Evolutionary conservation across 2,113 vertebrate genomes (phyloP).

Genomic region (Melanocharis versteri): DNA sequence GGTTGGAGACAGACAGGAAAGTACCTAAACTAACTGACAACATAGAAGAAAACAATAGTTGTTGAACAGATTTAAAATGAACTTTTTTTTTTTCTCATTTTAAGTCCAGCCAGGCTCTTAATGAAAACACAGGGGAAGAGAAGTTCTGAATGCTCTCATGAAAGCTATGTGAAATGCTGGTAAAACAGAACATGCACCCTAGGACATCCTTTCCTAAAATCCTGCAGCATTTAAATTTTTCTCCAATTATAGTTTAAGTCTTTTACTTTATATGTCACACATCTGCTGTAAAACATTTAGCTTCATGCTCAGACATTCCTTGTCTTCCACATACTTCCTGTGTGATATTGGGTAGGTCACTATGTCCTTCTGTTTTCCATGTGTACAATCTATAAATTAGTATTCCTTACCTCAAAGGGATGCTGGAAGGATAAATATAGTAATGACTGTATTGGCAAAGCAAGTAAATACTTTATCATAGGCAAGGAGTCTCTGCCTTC

Average conservation of each 20-base stretch:
- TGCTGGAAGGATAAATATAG: conserved; percentile 32
- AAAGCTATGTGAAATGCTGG: neutral
- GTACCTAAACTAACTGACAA: neutral
- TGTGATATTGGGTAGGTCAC: neutral
- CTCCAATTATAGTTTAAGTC: neutral
- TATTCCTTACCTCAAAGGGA: conserved; percentile 29
- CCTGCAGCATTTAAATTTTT: neutral
- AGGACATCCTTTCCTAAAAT: neutral
- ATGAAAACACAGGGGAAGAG: neutral
- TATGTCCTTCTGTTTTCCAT: conserved; percentile 10
- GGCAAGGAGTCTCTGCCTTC: neutral
- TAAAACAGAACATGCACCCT: neutral
- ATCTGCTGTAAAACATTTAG: conserved; percentile 24
- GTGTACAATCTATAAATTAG: neutral
- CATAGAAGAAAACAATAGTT: neutral
- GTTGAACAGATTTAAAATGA: neutral
- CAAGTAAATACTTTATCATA: conserved; percentile 28
- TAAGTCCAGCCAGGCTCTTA: neutral
- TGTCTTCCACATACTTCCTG: neutral
- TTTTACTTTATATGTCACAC: neutral
- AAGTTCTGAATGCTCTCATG: neutral
- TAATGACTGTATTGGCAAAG: conserved; percentile 6
- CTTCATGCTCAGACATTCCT: neutral
- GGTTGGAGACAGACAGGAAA: neutral
- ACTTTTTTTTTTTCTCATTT: neutral